Base-by-base conservation (phyloP, 2,888 invertebrate genomes). In the Apamea epomidion region DNA sequence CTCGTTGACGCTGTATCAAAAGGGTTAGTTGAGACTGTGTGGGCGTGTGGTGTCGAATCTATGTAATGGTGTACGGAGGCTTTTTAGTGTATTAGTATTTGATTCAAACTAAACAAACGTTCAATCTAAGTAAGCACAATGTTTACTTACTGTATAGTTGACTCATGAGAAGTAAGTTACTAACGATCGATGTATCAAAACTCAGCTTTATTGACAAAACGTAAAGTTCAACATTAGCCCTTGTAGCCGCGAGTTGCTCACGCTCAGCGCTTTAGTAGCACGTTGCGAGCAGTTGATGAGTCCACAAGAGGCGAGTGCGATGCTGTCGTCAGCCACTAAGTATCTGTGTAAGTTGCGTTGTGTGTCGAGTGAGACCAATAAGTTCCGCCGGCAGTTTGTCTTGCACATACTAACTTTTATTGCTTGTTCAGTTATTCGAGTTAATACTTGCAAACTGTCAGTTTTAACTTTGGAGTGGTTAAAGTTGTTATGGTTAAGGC, bases 341-440 rank as follows among this genome's bases (percentile, higher is more conserved):
- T 37, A 37, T 64, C 48, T 69, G 69, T 54, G 76, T 25, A 25
- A 18, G 37, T 14, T 12, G 60, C 37, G 60, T 3, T 29, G 71
- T 67, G 42, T 54, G 54, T 78, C 51, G 42, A 42, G 6, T 16
- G 21, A 48, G 12, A 54, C 16, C 51, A 73, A 83, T 51, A 76
- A 71, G n/a, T 82, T 71, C 25, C 37, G 25, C 10, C 37, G 45
- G n/a, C n/a, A 76, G 37, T 73, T 72, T 82, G 21, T 42, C 18
- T 73, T 73, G 29, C 18, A 37, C 25, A 25, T 14, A 45, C 67
- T 48, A 32, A 60, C 48, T 74, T 65, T 48, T 64, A 16, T n/a
- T 51, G 64, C 42, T 32, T 42, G 64, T 60, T 65, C n/a, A 74
- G 42, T 51, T 67, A 45, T 29, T 60, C 32, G 14, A 67, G 45